Percentiles rank a stretch among this genome's conserved stretches.
phyloP scores from a whole-genome alignment of 2,797 vertebrate species.

The Hoplostethus atlanticus region DNA sequence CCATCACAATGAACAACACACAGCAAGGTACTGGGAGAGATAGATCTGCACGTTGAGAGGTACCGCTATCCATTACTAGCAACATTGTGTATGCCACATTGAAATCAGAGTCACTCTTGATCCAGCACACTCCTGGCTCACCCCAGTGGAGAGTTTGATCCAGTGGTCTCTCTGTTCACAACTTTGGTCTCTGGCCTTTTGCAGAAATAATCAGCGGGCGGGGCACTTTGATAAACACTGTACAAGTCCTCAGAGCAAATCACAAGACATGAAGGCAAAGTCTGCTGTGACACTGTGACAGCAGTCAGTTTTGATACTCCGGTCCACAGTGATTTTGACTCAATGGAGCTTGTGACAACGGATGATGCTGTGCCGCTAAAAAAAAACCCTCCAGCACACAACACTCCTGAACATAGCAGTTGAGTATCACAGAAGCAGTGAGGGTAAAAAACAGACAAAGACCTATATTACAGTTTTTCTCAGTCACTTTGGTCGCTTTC shows the following conservation, averaged over 20 bases:
- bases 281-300: conserved; percentile 11
- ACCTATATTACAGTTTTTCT: too few species aligned
- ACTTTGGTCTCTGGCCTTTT: conserved; percentile 40
- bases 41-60: conserved; percentile 30
- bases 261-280: conserved; percentile 45
- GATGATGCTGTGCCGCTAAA: background rate
- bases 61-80: conserved; percentile 36
- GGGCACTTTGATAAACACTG: conserved; percentile 53
- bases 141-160: conserved; percentile 29
- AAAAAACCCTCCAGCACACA: background rate
- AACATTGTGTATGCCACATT: background rate
- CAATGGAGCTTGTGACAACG: background rate
- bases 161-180: conserved; percentile 30
- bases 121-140: conserved; percentile 5
- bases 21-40: background rate
- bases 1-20: background rate
- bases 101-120: conserved; percentile 33
- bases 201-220: conserved; percentile 43
- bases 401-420: background rate
- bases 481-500: too few species aligned
- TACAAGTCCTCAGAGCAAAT: conserved; percentile 41
- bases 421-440: background rate
- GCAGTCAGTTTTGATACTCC: conserved; percentile 50
- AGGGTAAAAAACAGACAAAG: background rate
- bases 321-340: conserved; percentile 5